These are phyloP conservation scores for Poeciliopsis paucimaculata DNA, from an alignment of 2,797 vertebrate species.

Conservation along the genomic window DNA sequence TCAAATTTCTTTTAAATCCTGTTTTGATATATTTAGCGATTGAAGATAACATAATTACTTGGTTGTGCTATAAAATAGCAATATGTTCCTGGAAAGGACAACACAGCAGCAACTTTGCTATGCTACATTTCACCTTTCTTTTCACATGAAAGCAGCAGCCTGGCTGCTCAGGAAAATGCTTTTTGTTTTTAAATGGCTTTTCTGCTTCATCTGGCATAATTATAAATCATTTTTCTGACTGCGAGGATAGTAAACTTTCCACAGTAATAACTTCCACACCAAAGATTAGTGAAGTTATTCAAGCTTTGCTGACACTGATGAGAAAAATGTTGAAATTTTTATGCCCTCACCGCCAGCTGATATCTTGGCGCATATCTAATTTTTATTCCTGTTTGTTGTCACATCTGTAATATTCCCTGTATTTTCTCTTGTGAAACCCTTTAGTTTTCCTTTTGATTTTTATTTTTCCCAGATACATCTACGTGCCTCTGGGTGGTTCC, in stretches of 20 bases:
- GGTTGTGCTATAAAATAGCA: no score
- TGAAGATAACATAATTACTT: no score
- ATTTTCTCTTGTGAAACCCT: not conserved
- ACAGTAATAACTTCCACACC: not conserved
- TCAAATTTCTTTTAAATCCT: no score
- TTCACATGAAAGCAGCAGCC: not conserved
- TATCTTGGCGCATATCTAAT: not conserved
- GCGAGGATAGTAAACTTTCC: not conserved
- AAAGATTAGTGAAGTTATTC: not conserved
- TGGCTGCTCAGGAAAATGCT: not conserved
- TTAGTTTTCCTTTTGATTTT: not conserved
- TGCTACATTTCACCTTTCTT: not conserved
- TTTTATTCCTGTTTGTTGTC: conserved; percentile 28
- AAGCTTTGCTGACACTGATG: not conserved
- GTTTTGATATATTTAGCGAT: no score
- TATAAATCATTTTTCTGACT: not conserved
- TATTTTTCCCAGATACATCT: conserved; percentile 89
- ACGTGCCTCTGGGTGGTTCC: conserved; percentile 93
- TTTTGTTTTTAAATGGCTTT: not conserved
- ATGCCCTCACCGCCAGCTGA: not conserved
- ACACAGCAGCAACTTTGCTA: not conserved
- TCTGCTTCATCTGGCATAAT: not conserved
- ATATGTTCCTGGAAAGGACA: no score
- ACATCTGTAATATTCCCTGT: not conserved
- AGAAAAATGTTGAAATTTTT: not conserved